Percentiles rank a stretch among this genome's conserved stretches.
Conservation (phyloP, 2,113 vertebrate genomes). For the Solea senegalensis region DNA sequence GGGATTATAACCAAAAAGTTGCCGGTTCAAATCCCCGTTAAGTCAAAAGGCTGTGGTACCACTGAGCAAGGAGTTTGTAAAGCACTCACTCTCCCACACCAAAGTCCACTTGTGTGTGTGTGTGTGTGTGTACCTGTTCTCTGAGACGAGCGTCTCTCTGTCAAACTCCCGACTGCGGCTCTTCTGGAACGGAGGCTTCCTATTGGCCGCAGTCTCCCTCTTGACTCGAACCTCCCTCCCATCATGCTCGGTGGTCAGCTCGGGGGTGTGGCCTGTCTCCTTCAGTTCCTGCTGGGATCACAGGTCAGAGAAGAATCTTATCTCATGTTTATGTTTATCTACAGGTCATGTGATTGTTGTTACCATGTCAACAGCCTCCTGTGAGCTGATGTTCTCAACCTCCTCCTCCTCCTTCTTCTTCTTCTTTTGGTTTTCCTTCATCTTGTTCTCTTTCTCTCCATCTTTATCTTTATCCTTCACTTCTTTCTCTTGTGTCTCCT, state of each 20-base stretch:
- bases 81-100: too few species aligned
- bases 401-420: constrained; percentile 14
- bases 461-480: too few species aligned
- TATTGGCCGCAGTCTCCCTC: constrained; percentile 42
- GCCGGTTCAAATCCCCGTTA: too few species aligned
- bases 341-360: background rate
- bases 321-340: too few species aligned
- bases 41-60: too few species aligned
- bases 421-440: background rate
- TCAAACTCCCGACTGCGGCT: constrained; percentile 42
- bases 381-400: constrained; percentile 37
- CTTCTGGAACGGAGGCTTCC: constrained; percentile 53
- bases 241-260: constrained; percentile 62
- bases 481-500: background rate
- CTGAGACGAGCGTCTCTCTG: background rate
- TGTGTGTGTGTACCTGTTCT: constrained; percentile 39
- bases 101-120: too few species aligned
- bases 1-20: too few species aligned
- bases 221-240: constrained; percentile 59
- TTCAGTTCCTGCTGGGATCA: constrained; percentile 66
- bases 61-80: too few species aligned
- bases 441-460: background rate
- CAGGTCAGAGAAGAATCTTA: background rate
- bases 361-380: constrained; percentile 66
- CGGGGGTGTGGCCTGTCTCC: constrained; percentile 79